Evolutionary conservation across 2,888 invertebrate species (phyloP), one percentile per base, ranked within the genome.

Genomic region (Exocentrus adspersus): DNA sequence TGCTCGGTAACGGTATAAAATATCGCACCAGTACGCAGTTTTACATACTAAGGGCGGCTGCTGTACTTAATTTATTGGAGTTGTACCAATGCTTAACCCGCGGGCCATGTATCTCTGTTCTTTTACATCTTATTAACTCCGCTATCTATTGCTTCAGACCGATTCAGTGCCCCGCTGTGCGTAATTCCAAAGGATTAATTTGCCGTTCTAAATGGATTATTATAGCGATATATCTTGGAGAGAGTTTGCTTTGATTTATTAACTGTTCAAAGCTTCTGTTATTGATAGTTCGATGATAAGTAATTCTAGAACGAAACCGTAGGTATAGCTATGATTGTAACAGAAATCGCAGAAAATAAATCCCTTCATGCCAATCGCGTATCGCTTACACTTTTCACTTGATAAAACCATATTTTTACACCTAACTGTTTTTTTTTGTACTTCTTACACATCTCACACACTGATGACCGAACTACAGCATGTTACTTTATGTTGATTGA

Each of bases 11-110:
- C 51, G 68, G 62, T 72, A 71, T 76, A 69, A 77, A 76, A 77
- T 76, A 76, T 75, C 68, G 67, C 72, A 60, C 71, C 62, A 71
- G 70, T 71, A 74, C 75, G 75, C 75, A 76, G 73, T 76, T 77
- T 77, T 77, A 77, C 77, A 77, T 77, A 76, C 75, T 72, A 76
- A 75, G 72, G 76, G 76, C 74, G 75, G 77, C 72, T 69, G 74
- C 71, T 74, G 68, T 61, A 57, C 62, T 66, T 71, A 76, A 78
- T 78, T 78, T 78, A 78, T 78, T 72, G 71, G 70, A 70, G 66
- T 70, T 72, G 65, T 70, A 70, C 70, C 68, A 73, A 67, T 74
- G 75, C 73, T 76, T 73, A 75, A 74, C 70, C 70, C 65, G 59
- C 43, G 50, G 66, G 65, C 70, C 69, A 70, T 71, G 73, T 75